A percentile compares a stretch with the other conserved stretches of the same genome.
These are phyloP conservation scores for Rhea americana DNA, from an alignment of 2,113 vertebrate species.

Conservation along the genomic window DNA sequence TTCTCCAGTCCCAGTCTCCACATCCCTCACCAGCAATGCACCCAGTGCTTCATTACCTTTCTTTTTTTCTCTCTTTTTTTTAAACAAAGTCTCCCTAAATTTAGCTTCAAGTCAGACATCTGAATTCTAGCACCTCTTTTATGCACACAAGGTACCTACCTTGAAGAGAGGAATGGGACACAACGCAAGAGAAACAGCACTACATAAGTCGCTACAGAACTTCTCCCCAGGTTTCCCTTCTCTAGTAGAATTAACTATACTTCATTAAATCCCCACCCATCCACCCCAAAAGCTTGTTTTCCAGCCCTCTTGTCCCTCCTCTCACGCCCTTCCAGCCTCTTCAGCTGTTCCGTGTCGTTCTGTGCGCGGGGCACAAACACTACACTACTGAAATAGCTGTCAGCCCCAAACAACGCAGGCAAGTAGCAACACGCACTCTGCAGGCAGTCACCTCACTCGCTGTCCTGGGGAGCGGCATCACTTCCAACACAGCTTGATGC, in stretches of 20 bases:
- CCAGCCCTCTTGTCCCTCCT: neutral
- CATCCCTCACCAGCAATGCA: accelerated
- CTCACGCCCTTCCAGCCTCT: neutral
- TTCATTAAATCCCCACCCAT: neutral
- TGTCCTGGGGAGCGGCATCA: accelerated
- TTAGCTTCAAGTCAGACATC: neutral
- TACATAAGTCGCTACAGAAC: neutral
- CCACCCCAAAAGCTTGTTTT: accelerated
- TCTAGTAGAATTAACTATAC: neutral
- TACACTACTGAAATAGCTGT: neutral
- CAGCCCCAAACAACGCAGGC: neutral
- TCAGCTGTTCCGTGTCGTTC: accelerated
- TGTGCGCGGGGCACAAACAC: too few species aligned
- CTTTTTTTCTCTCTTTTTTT: too few species aligned
- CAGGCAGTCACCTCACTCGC: neutral
- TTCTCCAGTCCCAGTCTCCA: neutral
- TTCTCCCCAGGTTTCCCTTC: neutral
- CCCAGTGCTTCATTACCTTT: neutral
- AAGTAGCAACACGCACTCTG: neutral
- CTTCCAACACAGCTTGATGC: neutral
- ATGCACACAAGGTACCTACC: neutral
- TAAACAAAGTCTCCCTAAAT: neutral
- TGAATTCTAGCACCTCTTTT: neutral
- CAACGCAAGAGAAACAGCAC: accelerated
- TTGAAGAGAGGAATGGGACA: neutral